These are phyloP conservation scores for Morone chrysops DNA, from an alignment of 2,113 vertebrate genomes.

Conservation along the genomic window DNA sequence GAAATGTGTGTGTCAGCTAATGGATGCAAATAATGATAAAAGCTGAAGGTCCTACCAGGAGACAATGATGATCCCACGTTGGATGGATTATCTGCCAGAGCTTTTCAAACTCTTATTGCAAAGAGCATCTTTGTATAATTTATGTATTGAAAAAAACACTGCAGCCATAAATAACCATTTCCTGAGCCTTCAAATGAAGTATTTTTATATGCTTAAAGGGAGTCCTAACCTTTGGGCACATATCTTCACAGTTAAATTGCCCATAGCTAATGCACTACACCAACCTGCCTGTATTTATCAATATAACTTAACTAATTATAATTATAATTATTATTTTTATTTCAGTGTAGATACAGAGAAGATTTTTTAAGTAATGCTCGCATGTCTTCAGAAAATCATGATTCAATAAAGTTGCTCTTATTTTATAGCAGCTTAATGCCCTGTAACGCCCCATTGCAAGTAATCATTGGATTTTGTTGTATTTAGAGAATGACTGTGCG, in stretches of 20 bases:
- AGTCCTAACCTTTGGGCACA: constrained; percentile 34
- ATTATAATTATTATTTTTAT: background rate
- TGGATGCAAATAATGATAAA: constrained; percentile 45
- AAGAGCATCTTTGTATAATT: constrained; percentile 55
- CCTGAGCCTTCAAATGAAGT: constrained; percentile 24
- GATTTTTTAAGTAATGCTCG: background rate
- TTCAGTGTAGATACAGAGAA: background rate
- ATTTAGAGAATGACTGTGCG: background rate
- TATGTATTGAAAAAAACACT: constrained; percentile 61
- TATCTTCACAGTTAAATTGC: constrained; percentile 36
- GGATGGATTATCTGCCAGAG: constrained; percentile 61
- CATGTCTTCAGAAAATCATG: background rate
- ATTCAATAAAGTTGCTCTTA: background rate
- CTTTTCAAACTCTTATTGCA: constrained; percentile 49
- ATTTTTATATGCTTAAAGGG: constrained; percentile 19
- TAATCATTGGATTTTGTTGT: background rate
- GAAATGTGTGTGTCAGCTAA: constrained; percentile 50
- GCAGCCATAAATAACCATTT: constrained; percentile 49
- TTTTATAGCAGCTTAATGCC: constrained; percentile 1
- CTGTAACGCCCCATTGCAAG: background rate
- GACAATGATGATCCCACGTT: constrained; percentile 33
- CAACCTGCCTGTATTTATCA: background rate
- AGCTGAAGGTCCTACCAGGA: constrained; percentile 21
- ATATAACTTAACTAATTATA: background rate
- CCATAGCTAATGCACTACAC: background rate